These are phyloP conservation scores for Xenus cinereus DNA, from an alignment of 2,113 vertebrate genomes.

Conservation along the genomic window DNA sequence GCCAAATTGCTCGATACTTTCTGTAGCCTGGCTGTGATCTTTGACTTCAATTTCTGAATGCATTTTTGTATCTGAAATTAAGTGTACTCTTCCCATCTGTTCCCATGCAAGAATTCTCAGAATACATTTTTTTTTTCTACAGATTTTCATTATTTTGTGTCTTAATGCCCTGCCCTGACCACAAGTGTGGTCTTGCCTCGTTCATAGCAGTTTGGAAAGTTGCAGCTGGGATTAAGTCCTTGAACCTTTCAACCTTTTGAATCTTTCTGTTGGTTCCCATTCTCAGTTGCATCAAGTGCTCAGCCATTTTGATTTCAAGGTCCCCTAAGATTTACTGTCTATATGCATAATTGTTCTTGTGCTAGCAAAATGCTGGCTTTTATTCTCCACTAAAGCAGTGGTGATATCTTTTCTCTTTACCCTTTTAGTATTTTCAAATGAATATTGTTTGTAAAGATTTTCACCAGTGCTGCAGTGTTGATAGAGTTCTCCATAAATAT, in stretches of 20 bases:
- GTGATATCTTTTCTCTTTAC: background rate
- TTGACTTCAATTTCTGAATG: background rate
- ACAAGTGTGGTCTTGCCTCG: background rate
- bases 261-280: background rate
- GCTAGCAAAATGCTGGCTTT: background rate
- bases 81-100: background rate
- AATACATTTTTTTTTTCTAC: background rate
- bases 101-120: background rate
- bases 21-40: background rate
- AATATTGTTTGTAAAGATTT: background rate
- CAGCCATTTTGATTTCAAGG: background rate
- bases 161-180: background rate
- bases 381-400: background rate
- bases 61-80: background rate
- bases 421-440: background rate
- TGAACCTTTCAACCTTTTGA: background rate
- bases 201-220: background rate
- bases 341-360: background rate
- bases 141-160: background rate
- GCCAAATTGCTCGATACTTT: background rate
- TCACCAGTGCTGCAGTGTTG: background rate
- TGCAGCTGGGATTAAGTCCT: background rate
- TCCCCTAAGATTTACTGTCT: background rate
- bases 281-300: rapidly evolving
- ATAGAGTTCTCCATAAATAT: background rate